Evolutionary conservation across 1,140 invertebrate genomes (phyloP).

Genomic region (Dreissena rostriformis): DNA sequence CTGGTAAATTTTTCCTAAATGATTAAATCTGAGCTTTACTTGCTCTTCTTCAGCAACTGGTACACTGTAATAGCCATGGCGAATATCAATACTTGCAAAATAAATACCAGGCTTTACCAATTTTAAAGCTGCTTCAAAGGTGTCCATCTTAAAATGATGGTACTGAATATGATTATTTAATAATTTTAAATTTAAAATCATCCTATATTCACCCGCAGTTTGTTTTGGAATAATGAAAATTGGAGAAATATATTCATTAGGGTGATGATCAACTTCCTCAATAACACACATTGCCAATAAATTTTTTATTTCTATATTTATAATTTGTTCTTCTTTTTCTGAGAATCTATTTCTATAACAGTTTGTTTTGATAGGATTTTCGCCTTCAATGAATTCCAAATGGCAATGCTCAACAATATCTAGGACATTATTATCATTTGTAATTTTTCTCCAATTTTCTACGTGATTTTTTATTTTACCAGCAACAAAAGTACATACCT

Average conservation of each 20-base stretch:
- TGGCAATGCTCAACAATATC: constrained; percentile 35
- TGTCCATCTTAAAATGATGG: constrained; percentile 39
- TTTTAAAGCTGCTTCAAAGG: constrained; percentile 25
- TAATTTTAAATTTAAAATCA: constrained; percentile 10
- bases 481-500: constrained; percentile 7
- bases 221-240: constrained; percentile 30
- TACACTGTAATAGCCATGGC: constrained; percentile 61
- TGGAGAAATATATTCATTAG: constrained; percentile 34
- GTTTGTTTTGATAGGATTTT: constrained; percentile 7
- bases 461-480: constrained; percentile 30
- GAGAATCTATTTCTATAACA: constrained; percentile 24
- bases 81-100: constrained; percentile 58
- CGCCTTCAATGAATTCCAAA: constrained; percentile 29
- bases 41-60: constrained; percentile 4
- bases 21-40: constrained; percentile 22
- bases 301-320: constrained; percentile 36
- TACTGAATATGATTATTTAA: constrained; percentile 33
- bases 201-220: neutral
- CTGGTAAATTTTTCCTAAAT: constrained; percentile 41
- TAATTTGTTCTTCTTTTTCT: constrained; percentile 37
- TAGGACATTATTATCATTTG: constrained; percentile 25
- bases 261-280: constrained; percentile 26
- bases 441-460: constrained; percentile 52
- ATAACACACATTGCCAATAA: constrained; percentile 43
- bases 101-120: constrained; percentile 17